Base-by-base conservation (phyloP, 92 coral and sea anemone species). In the Chrysogorgia sp. region DNA sequence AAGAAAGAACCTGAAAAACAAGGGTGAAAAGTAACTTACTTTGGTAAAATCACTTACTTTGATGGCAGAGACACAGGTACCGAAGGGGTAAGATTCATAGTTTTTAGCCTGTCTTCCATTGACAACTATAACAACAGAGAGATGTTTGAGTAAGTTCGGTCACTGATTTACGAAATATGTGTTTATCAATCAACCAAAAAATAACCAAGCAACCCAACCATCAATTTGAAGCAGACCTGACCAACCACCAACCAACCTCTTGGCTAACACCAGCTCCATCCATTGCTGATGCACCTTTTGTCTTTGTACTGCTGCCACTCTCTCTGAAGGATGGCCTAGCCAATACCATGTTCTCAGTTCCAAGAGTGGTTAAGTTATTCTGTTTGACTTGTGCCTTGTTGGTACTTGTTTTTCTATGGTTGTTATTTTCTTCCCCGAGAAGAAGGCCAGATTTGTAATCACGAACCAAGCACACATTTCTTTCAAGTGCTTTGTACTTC, bases 401-500 rank as follows among this genome's bases (percentile, higher is more conserved):
- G 70, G 86, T 90, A 40, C 75, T 84, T 52, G 84, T 87, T 22
- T 79, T 80, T 31, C 83, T 57, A 52, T 84, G 79, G 80, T 81
- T 88, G 35, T 86, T 63, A 29, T 77, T 65, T 30, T 82, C 70
- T 37, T 83, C 84, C 45, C 80, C 82, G 19, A 94, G 85, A 10
- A 90, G 82, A 32, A 94, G 89, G 41, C 91, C 87, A 19, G 92
- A 76, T 0, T 79, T 67, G 79, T 87, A 77, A 67, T 91, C 92
- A 50, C 98, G 76, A 49, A 84, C 75, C 2, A 94, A 86, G 63
- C 90, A 83, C 0, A 96, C 88, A 41, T 87, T 90, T 67, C 74
- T 75, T 59, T 91, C 96, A 80, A 90, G 86, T 20, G 89, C 83
- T 37, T 93, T 86, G 72, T 94, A 94, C 15, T 92, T 68, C 87